Percentiles rank a stretch among this genome's conserved stretches.
These are phyloP conservation scores for Camptogramma bilineatum DNA, from an alignment of 2,888 invertebrate genomes.

Conservation along the genomic window DNA sequence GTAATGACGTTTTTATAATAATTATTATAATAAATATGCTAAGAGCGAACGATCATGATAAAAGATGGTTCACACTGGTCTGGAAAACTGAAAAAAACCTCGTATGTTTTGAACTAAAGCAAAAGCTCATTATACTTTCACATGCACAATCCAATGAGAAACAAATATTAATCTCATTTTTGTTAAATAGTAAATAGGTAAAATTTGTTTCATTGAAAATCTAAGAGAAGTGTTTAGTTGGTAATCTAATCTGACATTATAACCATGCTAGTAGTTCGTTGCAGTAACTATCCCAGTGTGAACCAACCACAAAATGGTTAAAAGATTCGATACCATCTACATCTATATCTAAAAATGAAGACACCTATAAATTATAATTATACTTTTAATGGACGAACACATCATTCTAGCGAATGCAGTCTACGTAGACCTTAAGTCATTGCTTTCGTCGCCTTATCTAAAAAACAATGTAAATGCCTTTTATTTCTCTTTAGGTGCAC, in stretches of 20 bases:
- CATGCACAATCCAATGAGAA: no score
- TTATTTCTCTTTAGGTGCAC: conserved; percentile 63
- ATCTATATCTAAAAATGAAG: conserved; percentile 59
- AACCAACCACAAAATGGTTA: conserved; percentile 29
- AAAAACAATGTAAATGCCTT: conserved; percentile 71
- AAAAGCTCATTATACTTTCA: no score
- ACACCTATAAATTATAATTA: conserved; percentile 73
- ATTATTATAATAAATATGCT: conserved; percentile 16
- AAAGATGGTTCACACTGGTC: conserved; percentile 23
- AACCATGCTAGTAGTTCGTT: not conserved
- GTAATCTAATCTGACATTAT: not conserved
- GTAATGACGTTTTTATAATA: conserved; percentile 35
- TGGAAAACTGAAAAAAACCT: not conserved
- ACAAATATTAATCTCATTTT: no score
- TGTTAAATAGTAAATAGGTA: no score
- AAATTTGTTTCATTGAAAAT: no score
- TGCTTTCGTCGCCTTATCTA: conserved; percentile 69
- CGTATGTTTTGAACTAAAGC: no score
- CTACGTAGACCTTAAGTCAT: conserved; percentile 78
- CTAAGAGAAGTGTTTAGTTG: not conserved
- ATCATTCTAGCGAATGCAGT: conserved; percentile 84
- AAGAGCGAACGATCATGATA: conserved; percentile 24
- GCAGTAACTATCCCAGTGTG: conserved; percentile 22
- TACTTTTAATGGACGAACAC: conserved; percentile 83
- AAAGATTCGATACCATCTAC: conserved; percentile 25